phyloP scores from a whole-genome alignment of 2,888 invertebrate genomes.

The Apamea anceps region DNA sequence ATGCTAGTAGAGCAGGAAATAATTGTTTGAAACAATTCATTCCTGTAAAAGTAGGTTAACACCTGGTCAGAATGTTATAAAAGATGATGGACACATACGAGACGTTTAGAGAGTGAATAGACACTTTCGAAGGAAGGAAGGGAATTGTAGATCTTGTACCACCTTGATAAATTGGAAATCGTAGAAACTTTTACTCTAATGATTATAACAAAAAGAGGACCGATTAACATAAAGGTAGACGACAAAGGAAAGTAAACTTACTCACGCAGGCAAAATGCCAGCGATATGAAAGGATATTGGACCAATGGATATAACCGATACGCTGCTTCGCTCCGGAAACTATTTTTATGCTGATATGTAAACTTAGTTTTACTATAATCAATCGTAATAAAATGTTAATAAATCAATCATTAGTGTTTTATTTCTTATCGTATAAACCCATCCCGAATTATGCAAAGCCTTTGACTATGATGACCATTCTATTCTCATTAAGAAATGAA shows the following conservation, averaged over 20 bases:
- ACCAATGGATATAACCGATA: conserved; percentile 70
- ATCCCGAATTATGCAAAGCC: background rate
- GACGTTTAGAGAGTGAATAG: background rate
- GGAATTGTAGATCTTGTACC: background rate
- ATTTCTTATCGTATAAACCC: conserved; percentile 10
- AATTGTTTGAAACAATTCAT: conserved; percentile 27
- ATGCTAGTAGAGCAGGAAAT: background rate
- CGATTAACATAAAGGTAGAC: background rate
- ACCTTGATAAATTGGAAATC: background rate
- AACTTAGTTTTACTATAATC: conserved; percentile 75
- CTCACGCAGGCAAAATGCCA: background rate
- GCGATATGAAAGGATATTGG: conserved; percentile 58
- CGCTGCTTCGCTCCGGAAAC: conserved; percentile 79
- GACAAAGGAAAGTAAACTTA: background rate
- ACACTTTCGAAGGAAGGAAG: background rate
- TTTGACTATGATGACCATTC: background rate
- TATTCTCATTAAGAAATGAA: background rate
- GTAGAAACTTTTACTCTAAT: background rate
- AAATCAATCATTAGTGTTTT: conserved; percentile 61
- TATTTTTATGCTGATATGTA: conserved; percentile 80
- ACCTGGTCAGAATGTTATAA: conserved; percentile 5
- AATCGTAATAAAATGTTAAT: conserved; percentile 80
- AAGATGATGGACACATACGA: background rate
- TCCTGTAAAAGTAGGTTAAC: background rate
- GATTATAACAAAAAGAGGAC: background rate